Percentiles rank a stretch among this genome's conserved stretches.
Conservation (phyloP, 2,888 invertebrate species). For the Nesidiocoris tenuis region DNA sequence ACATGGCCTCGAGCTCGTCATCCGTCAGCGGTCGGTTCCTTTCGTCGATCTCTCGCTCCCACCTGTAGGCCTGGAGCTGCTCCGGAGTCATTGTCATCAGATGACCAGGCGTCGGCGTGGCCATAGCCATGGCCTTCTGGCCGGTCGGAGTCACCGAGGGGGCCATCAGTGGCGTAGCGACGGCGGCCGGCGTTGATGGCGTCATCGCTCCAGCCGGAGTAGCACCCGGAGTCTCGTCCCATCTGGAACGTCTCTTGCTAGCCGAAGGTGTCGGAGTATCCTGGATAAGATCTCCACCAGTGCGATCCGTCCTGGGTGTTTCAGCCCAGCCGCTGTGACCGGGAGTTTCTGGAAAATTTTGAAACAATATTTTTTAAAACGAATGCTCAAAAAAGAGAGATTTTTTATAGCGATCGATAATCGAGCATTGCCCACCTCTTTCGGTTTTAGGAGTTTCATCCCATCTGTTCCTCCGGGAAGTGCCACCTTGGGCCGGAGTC, state of each 20-base stretch:
- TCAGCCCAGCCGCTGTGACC: slow-evolving; percentile 99
- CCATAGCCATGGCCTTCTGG: slow-evolving; percentile 96
- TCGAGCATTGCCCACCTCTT: no score
- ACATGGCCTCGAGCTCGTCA: slow-evolving; percentile 95
- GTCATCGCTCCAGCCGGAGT: slow-evolving; percentile 55
- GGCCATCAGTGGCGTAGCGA: slow-evolving; percentile 58
- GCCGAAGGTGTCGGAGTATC: slow-evolving; percentile 90
- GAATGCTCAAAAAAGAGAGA: neutral
- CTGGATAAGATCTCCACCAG: slow-evolving; percentile 68
- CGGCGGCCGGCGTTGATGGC: slow-evolving; percentile 54
- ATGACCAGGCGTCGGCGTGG: slow-evolving; percentile 94
- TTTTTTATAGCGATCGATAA: no score
- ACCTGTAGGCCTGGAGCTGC: slow-evolving; percentile 94
- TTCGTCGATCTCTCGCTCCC: slow-evolving; percentile 99
- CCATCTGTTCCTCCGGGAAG: slow-evolving; percentile 92
- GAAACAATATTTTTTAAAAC: neutral
- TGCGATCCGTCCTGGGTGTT: slow-evolving; percentile 93
- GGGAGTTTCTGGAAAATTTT: slow-evolving; percentile 74
- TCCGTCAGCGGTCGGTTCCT: slow-evolving; percentile 94
- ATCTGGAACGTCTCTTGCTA: slow-evolving; percentile 91
- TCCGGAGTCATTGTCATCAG: slow-evolving; percentile 98
- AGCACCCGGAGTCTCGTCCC: slow-evolving; percentile 94
- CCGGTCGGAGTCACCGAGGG: slow-evolving; percentile 76
- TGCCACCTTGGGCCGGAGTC: slow-evolving; percentile 74
- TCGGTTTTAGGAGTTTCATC: slow-evolving; percentile 99